A percentile compares a stretch with the other conserved stretches of the same genome.
These are phyloP conservation scores for Eupsittula cactorum DNA, from an alignment of 2,113 vertebrate species.

Conservation along the genomic window DNA sequence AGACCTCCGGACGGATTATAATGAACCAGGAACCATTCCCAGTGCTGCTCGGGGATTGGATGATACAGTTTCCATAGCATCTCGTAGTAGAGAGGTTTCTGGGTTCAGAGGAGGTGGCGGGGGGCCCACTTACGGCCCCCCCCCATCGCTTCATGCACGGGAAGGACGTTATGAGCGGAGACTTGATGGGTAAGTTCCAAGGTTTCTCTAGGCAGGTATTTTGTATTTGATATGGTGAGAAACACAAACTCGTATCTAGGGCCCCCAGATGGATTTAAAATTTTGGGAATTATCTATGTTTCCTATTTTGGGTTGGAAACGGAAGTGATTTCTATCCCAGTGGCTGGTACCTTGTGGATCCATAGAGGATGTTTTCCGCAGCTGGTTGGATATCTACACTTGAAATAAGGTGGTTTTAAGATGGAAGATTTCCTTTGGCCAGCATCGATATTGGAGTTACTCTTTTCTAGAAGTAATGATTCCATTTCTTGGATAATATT, in stretches of 20 bases:
- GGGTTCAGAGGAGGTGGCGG: constrained; percentile 98
- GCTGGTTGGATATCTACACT: constrained; percentile 81
- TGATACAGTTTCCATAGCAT: constrained; percentile 97
- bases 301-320: constrained; percentile 87
- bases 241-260: constrained; percentile 86
- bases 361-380: constrained; percentile 80
- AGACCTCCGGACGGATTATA: constrained; percentile 99
- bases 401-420: constrained; percentile 71
- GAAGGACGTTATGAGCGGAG: constrained; percentile 99
- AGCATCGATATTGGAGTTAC: constrained; percentile 79
- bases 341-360: constrained; percentile 82
- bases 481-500: constrained; percentile 81
- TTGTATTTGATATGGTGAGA: constrained; percentile 87
- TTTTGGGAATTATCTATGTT: constrained; percentile 84
- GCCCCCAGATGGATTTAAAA: constrained; percentile 86
- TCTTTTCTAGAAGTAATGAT: constrained; percentile 74
- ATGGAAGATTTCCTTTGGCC: constrained; percentile 77
- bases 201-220: constrained; percentile 90
- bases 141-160: constrained; percentile 97
- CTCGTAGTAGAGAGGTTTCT: constrained; percentile 97
- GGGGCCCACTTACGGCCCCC: constrained; percentile 94
- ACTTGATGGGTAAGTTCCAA: constrained; percentile 90
- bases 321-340: constrained; percentile 81
- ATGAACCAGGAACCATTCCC: constrained; percentile 98
- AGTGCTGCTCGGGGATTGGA: constrained; percentile 97